Conservation (phyloP, 2,888 invertebrate genomes). For the Meghimatium bilineatum region DNA sequence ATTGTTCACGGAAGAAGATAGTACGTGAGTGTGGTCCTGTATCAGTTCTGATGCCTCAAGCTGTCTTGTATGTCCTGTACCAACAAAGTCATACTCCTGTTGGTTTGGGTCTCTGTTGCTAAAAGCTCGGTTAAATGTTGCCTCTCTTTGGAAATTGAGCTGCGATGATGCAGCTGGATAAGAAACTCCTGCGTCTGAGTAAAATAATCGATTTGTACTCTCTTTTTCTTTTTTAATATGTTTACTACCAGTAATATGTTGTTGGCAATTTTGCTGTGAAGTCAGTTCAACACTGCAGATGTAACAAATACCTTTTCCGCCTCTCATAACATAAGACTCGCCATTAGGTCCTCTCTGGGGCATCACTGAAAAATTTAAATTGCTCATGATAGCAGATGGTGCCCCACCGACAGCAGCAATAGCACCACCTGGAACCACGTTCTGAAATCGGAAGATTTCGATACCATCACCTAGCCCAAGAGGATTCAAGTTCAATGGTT, state of each 20-base stretch:
- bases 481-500: not conserved
- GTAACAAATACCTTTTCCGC: conserved; percentile 55
- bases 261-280: conserved; percentile 50
- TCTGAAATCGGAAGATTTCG: not conserved
- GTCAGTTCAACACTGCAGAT: conserved; percentile 55
- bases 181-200: not conserved
- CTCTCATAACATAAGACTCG: conserved; percentile 52
- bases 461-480: conserved; percentile 19
- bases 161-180: not conserved
- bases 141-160: not conserved
- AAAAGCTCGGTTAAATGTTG: not conserved
- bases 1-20: not conserved
- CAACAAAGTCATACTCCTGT: conserved; percentile 48
- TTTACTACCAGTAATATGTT: conserved; percentile 54
- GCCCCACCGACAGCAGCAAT: too few species aligned
- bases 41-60: not conserved
- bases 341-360: conserved; percentile 36
- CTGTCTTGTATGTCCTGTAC: not conserved
- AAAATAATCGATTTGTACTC: not conserved
- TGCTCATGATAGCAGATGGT: conserved; percentile 1
- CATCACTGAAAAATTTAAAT: not conserved
- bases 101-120: conserved; percentile 15
- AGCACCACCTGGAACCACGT: not conserved
- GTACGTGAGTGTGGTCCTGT: not conserved
- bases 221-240: conserved; percentile 53